Evolutionary conservation across 2,888 invertebrate genomes (phyloP).

Genomic region (Papilio demoleus): DNA sequence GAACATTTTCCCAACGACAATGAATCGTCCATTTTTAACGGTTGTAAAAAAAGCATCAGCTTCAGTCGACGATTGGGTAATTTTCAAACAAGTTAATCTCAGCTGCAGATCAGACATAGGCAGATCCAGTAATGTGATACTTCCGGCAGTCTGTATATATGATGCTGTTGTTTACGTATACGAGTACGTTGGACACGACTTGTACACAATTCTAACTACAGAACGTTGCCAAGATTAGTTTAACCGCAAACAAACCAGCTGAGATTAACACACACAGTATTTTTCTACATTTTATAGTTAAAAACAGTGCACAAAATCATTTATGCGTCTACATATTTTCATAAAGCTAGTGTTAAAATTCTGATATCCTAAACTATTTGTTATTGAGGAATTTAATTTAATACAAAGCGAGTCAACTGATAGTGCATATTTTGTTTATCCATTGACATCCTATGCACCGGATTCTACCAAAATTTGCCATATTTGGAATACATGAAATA

Average conservation of each 20-base stretch:
- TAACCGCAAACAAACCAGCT: conserved; percentile 38
- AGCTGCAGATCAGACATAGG: conserved; percentile 49
- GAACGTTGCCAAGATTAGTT: conserved; percentile 45
- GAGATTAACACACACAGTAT: conserved; percentile 41
- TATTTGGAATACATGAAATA: background rate
- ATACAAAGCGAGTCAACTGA: background rate
- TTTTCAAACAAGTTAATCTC: conserved; percentile 46
- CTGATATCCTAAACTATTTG: no score
- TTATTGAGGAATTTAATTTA: conserved; percentile 1
- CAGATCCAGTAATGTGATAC: conserved; percentile 17
- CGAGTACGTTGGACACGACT: conserved; percentile 55
- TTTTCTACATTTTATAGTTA: background rate
- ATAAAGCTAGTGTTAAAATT: no score
- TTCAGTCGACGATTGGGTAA: background rate
- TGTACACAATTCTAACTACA: conserved; percentile 51
- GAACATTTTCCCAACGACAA: background rate
- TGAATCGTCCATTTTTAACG: background rate
- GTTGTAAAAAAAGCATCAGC: background rate
- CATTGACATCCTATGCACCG: background rate
- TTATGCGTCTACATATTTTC: no score
- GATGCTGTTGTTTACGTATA: conserved; percentile 48
- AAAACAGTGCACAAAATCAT: no score
- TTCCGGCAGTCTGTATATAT: conserved; percentile 43
- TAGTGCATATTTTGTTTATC: background rate
- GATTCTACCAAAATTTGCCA: background rate